Conservation (phyloP, 2,797 vertebrate species). For the Serranus cabrilla region DNA sequence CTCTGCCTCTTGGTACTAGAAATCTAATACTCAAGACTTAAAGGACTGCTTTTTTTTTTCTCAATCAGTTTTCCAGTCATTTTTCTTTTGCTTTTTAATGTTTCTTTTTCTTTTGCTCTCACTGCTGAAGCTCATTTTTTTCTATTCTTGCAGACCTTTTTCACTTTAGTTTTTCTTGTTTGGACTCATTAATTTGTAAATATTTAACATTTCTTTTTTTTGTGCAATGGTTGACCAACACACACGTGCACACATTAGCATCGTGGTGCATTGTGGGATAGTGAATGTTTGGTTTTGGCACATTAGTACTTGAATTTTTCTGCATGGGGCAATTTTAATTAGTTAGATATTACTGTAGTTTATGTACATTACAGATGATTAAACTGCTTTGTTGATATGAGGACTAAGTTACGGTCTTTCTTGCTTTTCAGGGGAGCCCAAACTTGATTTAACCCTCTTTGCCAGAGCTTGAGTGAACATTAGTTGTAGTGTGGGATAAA, state of each 20-base stretch:
- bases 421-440: constrained; percentile 35
- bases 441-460: constrained; percentile 44
- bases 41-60: constrained; percentile 44
- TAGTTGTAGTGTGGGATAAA: constrained; percentile 20
- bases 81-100: constrained; percentile 51
- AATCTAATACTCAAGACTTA: constrained; percentile 75
- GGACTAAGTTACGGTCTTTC: constrained; percentile 11
- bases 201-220: constrained; percentile 69
- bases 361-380: constrained; percentile 15
- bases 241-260: constrained; percentile 80
- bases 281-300: constrained; percentile 86
- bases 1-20: constrained; percentile 68
- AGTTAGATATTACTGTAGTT: constrained; percentile 1
- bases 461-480: constrained; percentile 48
- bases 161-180: constrained; percentile 58
- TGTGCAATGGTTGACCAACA: constrained; percentile 67
- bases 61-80: constrained; percentile 32
- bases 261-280: constrained; percentile 91
- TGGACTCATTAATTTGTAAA: constrained; percentile 59
- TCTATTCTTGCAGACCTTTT: constrained; percentile 49
- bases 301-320: constrained; percentile 76
- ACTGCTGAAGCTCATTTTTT: constrained; percentile 62
- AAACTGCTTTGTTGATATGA: constrained; percentile 7
- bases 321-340: constrained; percentile 84
- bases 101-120: constrained; percentile 38